These are phyloP conservation scores for Zaprionus camerounensis DNA, from an alignment of 1,140 invertebrate genomes.

Conservation along the genomic window DNA sequence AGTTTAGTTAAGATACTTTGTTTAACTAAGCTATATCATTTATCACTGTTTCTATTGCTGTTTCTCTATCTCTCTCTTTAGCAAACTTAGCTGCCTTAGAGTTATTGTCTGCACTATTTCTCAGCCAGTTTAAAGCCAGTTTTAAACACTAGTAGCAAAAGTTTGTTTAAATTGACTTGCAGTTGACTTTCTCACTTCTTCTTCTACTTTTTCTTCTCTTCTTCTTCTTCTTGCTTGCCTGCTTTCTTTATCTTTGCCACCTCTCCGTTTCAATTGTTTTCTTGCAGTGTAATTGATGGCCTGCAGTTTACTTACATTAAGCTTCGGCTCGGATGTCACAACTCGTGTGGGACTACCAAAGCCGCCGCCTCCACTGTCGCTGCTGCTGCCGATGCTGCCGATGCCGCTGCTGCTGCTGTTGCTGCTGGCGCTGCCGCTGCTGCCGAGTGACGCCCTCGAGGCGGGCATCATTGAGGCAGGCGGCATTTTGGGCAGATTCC, in stretches of 20 bases:
- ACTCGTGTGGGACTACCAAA: conserved; percentile 59
- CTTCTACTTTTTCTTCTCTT: not conserved
- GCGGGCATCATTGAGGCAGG: conserved; percentile 70
- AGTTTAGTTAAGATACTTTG: not conserved
- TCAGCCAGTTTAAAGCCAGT: conserved; percentile 2
- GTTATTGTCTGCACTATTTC: conserved; percentile 1
- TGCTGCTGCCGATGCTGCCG: conserved; percentile 36
- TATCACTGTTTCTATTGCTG: not conserved
- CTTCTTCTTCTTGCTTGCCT: not conserved
- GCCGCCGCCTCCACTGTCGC: conserved; percentile 21
- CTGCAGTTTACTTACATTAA: conserved; percentile 75
- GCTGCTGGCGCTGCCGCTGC: conserved; percentile 12
- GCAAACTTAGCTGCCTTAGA: not conserved
- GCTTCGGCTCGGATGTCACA: conserved; percentile 79
- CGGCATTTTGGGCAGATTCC: conserved; percentile 83
- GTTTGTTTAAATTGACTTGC: conserved; percentile 5
- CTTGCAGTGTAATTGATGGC: conserved; percentile 37
- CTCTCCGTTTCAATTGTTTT: conserved; percentile 12
- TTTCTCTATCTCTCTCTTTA: not conserved
- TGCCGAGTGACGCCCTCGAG: conserved; percentile 49
- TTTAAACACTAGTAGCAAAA: not conserved
- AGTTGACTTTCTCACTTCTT: not conserved
- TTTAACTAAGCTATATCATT: conserved; percentile 4
- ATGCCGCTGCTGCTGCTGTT: conserved; percentile 20
- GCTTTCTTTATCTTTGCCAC: not conserved